These are phyloP conservation scores for Protobothrops mucrosquamatus DNA, from an alignment of 2,113 vertebrate species.

Conservation along the genomic window DNA sequence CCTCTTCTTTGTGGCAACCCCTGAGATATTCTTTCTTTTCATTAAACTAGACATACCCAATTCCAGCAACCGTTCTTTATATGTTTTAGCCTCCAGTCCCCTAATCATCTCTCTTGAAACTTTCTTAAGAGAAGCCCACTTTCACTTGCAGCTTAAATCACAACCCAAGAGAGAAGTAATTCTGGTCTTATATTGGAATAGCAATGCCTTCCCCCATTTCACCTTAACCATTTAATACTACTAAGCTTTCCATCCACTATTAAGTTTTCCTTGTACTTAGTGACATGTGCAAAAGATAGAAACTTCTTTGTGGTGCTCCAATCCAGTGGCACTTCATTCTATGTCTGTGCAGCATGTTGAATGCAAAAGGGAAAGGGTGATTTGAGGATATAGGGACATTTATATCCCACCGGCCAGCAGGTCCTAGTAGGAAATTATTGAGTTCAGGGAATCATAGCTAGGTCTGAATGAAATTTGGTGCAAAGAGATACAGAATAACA, in stretches of 20 bases:
- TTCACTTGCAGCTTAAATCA: neutral
- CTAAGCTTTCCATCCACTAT: neutral
- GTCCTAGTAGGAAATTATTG: neutral
- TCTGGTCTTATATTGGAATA: neutral
- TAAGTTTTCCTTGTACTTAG: neutral
- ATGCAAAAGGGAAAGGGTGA: neutral
- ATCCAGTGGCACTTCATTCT: neutral
- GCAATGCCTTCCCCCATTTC: neutral
- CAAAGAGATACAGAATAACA: neutral
- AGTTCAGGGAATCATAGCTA: neutral
- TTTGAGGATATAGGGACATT: neutral
- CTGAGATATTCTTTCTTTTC: too few species aligned
- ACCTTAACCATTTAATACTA: neutral
- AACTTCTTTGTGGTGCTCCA: neutral
- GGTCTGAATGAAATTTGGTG: neutral
- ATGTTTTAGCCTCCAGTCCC: too few species aligned
- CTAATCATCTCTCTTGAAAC: neutral
- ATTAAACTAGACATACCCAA: too few species aligned
- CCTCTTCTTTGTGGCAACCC: too few species aligned
- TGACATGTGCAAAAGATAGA: neutral
- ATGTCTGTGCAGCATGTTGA: neutral
- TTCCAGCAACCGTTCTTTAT: too few species aligned
- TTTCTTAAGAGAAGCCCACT: neutral
- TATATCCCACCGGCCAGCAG: neutral
- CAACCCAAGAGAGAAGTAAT: neutral